Conservation (phyloP, 1,140 invertebrate genomes). For the Theocolax elegans region DNA sequence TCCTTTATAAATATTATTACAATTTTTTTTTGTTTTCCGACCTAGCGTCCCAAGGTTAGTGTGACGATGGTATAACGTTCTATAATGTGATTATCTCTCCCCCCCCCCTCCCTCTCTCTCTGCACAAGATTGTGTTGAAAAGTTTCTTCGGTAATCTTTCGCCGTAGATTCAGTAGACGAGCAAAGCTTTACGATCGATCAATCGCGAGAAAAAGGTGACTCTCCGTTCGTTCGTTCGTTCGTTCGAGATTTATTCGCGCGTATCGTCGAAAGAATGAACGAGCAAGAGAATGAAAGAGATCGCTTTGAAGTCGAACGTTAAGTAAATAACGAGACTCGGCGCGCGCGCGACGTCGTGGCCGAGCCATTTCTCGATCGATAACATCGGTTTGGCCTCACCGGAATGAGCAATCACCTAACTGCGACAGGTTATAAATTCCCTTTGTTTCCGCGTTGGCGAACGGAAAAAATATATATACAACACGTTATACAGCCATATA, state of each 20-base stretch:
- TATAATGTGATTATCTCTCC: no score
- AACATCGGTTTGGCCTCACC: conserved; percentile 14
- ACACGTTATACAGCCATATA: neutral
- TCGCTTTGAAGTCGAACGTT: conserved; percentile 21
- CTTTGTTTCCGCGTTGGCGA: conserved; percentile 20
- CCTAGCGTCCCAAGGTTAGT: no score
- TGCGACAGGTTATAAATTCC: conserved; percentile 37
- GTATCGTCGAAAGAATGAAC: conserved; percentile 28
- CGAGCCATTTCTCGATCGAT: conserved; percentile 9
- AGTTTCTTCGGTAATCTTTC: no score
- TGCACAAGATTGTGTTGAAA: no score
- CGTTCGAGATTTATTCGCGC: conserved; percentile 27
- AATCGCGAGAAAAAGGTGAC: no score
- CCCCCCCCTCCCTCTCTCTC: no score
- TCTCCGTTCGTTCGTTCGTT: no score
- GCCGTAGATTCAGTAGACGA: no score
- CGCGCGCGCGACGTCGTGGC: neutral
- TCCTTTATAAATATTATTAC: no score
- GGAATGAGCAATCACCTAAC: conserved; percentile 26
- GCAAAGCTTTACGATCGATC: no score
- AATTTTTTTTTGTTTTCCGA: no score
- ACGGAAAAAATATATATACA: neutral
- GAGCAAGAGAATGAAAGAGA: neutral
- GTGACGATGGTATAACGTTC: no score
- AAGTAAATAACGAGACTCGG: conserved; percentile 32